Evolutionary conservation across 2,797 vertebrate species (phyloP), one percentile per base, ranked within the genome.

Genomic region (Silurus aristotelis): DNA sequence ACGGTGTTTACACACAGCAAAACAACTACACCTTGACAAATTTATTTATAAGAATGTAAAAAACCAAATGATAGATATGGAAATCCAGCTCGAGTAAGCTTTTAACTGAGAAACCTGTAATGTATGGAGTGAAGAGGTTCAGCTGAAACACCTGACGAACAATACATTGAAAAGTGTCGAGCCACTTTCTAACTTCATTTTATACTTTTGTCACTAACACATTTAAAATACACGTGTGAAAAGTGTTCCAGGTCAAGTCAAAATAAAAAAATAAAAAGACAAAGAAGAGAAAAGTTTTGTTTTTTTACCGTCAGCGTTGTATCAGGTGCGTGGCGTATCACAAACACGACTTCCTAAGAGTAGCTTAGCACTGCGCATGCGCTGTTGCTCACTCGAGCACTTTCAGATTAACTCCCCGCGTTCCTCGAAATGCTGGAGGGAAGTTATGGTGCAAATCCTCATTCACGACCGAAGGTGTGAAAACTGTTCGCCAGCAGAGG

Each of bases 291-390:
- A 55, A 67, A 13, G 5, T 71, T 71, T 38, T 5, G 31, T 38
- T 38, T 38, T 43, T 27, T 60, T 82, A 82, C 80, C 80, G 80
- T 15, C 19, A 38, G 25, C 5, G 67, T n/a, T 58, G 64, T 38
- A 70, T 71, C 80, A 82, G 80, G 80, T 82, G 66, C 80, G 48
- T 52, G 6, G 66, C 80, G 48, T 10, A 7, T 60, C 20, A 60
- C 20, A 43, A 71, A 56, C 52, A 70, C 46, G 9, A 58, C 19
- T 71, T 58, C 66, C 52, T 43, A 2, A 1, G 19, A 15, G 6
- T 5, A 10, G 10, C 48, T 46, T 17, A 7, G 20, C 14, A 56
- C 64, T 82, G 80, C 80, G 80, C 80, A 71, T 82, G 80, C 80
- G 80, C 66, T 0, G 66, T 58, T 6, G 6, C 10, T 22, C 61